Conservation (phyloP, 2,797 vertebrate genomes). For the Syngnathus rostellatus region DNA sequence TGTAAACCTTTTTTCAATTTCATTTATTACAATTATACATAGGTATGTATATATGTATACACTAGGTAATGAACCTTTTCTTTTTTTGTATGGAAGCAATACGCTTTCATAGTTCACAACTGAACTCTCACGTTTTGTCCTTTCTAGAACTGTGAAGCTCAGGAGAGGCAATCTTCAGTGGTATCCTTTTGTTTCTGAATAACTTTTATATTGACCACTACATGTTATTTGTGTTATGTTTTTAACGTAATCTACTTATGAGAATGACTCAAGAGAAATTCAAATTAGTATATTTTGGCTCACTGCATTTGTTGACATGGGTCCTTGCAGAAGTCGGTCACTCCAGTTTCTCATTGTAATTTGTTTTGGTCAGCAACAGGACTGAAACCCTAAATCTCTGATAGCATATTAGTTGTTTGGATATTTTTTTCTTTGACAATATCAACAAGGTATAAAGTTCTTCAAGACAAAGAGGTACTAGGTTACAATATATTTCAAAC, state of each 20-base stretch:
- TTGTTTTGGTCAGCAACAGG: too few species aligned
- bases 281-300: background rate
- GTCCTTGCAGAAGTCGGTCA: too few species aligned
- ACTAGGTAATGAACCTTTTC: background rate
- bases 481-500: background rate
- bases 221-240: too few species aligned
- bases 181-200: slow-evolving; percentile 56
- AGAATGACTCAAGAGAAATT: background rate
- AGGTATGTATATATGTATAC: too few species aligned
- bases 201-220: background rate
- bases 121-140: slow-evolving; percentile 6
- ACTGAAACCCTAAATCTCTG: background rate
- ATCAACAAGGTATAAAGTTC: slow-evolving; percentile 63
- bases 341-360: too few species aligned
- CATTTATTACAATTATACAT: too few species aligned
- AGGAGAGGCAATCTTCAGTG: slow-evolving; percentile 72
- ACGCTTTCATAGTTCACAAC: background rate
- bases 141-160: slow-evolving; percentile 62
- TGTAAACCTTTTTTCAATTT: too few species aligned
- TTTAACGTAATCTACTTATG: background rate
- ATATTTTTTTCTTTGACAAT: slow-evolving; percentile 45
- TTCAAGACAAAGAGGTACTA: slow-evolving; percentile 69
- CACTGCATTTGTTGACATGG: too few species aligned
- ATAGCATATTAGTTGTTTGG: background rate
- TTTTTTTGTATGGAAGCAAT: background rate